These are phyloP conservation scores for Dunckerocampus dactyliophorus DNA, from an alignment of 2,113 vertebrate genomes.

Conservation along the genomic window DNA sequence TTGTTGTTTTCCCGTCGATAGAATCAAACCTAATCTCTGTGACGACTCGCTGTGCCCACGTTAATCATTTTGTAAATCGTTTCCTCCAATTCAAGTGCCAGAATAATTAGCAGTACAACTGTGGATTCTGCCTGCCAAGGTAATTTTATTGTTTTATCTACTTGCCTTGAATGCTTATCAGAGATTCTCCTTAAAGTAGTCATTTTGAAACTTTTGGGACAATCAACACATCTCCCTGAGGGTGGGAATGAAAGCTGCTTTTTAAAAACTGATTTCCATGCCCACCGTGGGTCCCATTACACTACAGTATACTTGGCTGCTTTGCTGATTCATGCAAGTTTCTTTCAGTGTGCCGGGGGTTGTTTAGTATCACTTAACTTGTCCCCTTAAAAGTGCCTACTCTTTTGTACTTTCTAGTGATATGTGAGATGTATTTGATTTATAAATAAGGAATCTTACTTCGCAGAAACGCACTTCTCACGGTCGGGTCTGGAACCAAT, in stretches of 20 bases:
- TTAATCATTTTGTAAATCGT: conserved; percentile 15
- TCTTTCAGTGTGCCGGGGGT: background rate
- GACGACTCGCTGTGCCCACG: conserved; percentile 3
- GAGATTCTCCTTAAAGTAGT: background rate
- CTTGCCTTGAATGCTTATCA: conserved; percentile 27
- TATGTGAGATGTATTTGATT: too few relatives aligned
- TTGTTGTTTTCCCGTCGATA: conserved; percentile 28
- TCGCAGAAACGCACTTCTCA: background rate
- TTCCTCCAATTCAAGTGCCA: conserved; percentile 25
- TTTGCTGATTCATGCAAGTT: background rate
- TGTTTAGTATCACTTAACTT: conserved; percentile 10
- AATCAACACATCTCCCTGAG: conserved; percentile 8
- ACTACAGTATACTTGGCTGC: background rate
- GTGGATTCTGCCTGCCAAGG: conserved; percentile 18
- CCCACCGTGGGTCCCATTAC: background rate
- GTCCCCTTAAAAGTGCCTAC: conserved; percentile 4
- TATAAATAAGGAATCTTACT: background rate
- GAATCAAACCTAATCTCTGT: conserved; percentile 21
- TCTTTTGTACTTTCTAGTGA: background rate
- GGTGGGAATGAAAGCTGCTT: conserved; percentile 6
- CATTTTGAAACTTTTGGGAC: background rate
- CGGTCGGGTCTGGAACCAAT: too few relatives aligned
- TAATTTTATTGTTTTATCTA: conserved; percentile 13
- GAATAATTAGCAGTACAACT: conserved; percentile 28
- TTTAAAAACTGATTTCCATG: conserved; percentile 12